Percentiles rank a stretch among this genome's conserved stretches.
Evolutionary conservation across 2,888 invertebrate species (phyloP).

Genomic region (Ochropacha duplaris): DNA sequence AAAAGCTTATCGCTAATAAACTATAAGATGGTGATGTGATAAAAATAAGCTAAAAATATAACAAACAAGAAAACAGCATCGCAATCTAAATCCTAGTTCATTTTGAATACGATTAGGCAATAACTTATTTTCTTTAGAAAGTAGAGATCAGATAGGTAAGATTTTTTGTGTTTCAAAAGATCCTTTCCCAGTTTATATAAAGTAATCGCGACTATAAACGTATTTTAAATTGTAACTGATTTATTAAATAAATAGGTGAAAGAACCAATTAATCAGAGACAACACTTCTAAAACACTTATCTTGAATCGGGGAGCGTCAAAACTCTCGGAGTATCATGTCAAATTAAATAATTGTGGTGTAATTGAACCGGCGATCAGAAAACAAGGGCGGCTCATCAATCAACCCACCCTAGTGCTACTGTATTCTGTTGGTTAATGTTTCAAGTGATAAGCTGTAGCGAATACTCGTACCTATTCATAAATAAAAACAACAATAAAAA

Average conservation of each 20-base stretch:
- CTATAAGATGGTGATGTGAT: not conserved
- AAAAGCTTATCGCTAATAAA: not conserved
- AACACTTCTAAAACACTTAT: constrained; percentile 26
- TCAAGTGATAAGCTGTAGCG: constrained; percentile 24
- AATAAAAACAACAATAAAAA: no score
- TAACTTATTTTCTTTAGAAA: no score
- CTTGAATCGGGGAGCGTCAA: constrained; percentile 42
- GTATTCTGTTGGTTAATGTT: constrained; percentile 14
- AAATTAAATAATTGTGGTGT: constrained; percentile 77
- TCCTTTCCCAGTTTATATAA: not conserved
- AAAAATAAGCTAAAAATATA: no score
- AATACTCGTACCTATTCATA: not conserved
- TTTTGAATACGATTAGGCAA: no score
- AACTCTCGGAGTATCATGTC: constrained; percentile 67
- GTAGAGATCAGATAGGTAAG: no score
- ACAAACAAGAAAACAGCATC: not conserved
- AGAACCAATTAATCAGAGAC: not conserved
- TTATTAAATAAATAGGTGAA: not conserved
- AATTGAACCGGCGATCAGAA: constrained; percentile 72
- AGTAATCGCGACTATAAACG: not conserved
- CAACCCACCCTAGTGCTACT: constrained; percentile 53
- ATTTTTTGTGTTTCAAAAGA: no score
- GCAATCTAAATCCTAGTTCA: no score
- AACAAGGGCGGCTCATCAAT: constrained; percentile 75
- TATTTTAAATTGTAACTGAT: not conserved